Conservation (phyloP, 2,797 vertebrate species). For the Anguilla obscura region DNA sequence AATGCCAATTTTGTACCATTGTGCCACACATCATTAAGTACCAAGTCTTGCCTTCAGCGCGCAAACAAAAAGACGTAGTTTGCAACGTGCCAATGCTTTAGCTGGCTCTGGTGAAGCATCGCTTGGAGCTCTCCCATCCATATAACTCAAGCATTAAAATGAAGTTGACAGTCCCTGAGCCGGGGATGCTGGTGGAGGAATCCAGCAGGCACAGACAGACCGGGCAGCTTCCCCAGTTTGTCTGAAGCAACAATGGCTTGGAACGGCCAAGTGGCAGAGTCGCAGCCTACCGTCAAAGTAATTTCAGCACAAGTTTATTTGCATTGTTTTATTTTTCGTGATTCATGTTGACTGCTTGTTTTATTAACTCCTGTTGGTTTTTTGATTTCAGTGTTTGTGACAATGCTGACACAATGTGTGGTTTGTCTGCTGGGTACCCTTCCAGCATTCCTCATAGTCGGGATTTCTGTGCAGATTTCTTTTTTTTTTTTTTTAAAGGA, state of each 20-base stretch:
- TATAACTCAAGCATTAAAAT: slow-evolving; percentile 70
- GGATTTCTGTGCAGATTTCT: not conserved
- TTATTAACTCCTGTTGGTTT: slow-evolving; percentile 18
- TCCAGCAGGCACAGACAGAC: slow-evolving; percentile 49
- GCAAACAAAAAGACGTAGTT: slow-evolving; percentile 13
- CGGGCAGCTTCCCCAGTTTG: slow-evolving; percentile 62
- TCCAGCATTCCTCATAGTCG: not conserved
- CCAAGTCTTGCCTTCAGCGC: not conserved
- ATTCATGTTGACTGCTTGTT: slow-evolving; percentile 18
- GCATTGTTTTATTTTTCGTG: not conserved
- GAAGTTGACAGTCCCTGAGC: slow-evolving; percentile 69
- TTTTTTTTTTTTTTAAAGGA: not conserved
- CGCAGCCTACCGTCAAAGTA: slow-evolving; percentile 59
- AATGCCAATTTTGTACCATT: slow-evolving; percentile 68
- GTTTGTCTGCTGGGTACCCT: not conserved
- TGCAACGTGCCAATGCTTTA: slow-evolving; percentile 17
- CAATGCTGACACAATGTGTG: not conserved
- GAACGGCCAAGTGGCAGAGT: slow-evolving; percentile 62
- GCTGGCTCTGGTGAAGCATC: slow-evolving; percentile 45
- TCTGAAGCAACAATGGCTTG: slow-evolving; percentile 59
- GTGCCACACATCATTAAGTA: slow-evolving; percentile 71
- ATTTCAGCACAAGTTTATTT: slow-evolving; percentile 60
- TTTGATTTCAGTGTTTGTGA: slow-evolving; percentile 6
- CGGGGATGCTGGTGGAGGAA: slow-evolving; percentile 60
- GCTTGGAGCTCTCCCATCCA: slow-evolving; percentile 58